Base-by-base conservation (phyloP, 2,888 invertebrate species). In the Ichneumoninae sp. region DNA sequence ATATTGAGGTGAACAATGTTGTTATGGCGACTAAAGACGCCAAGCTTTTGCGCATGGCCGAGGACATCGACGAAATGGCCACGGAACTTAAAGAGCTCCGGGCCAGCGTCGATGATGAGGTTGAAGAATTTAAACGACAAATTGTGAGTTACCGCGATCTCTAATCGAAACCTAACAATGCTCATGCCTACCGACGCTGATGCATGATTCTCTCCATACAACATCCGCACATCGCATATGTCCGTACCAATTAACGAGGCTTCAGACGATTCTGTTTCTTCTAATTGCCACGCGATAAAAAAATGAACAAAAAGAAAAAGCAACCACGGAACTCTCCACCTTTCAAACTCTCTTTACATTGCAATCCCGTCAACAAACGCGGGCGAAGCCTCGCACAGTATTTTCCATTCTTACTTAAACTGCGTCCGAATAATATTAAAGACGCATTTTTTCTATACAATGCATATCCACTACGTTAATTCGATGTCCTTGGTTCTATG, bases 51-150 rank as follows among this genome's bases (percentile, higher is more conserved):
- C 95, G 97, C 83, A 94, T 97, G 91, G 96, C 96, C 90, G 95
- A 96, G 86, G 97, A 97, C 94, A 96, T 96, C 89, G 96, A 96
- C 91, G 95, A 96, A 90, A 94, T 97, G 90, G 96, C 96, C 85
- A 94, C 95, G 93, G 96, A 97, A 91, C 94, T 96, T 87, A 93
- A 93, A 93, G 93, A 93, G 90, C 93, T 93, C 90, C 91, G 93
- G 86, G 93, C 93, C 89, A 93, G 90, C 87, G 92, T 93, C 88
- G 93, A 93, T 92, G 92, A 92, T 87, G 93, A 94, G 87, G 93
- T 94, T 84, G 93, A 93, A 87, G 93, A 93, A 86, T 93, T 93
- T 91, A 93, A 91, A 86, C 92, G 91, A 75, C 92, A 93, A 93
- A 93, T 94, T 87, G 93, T 94, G 93, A 94, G 94, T 94, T 93